phyloP scores from a whole-genome alignment of 2,888 invertebrate genomes.

The Conomelus anceps region DNA sequence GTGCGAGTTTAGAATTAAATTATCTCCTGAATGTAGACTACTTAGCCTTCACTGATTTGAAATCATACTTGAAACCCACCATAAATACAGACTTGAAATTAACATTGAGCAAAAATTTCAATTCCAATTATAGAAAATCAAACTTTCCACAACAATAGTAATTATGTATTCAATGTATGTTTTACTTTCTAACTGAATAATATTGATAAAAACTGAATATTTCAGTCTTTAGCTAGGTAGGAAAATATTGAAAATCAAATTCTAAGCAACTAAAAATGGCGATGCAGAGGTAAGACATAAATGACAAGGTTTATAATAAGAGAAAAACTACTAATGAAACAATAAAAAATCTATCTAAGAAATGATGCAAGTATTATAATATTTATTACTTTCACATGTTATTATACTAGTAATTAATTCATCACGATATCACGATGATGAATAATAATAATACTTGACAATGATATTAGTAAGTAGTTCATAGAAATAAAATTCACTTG shows the following conservation, averaged over 20 bases:
- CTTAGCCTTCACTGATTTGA: no score
- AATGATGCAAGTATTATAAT: not conserved
- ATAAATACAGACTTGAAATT: not conserved
- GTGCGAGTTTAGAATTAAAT: no score
- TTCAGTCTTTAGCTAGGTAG: not conserved
- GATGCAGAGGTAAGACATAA: not conserved
- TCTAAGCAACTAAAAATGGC: not conserved
- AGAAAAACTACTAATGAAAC: not conserved
- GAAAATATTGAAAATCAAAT: not conserved
- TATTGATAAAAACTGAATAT: no score
- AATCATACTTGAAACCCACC: no score
- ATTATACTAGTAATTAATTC: not conserved
- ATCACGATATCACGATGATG: not conserved
- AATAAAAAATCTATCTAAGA: not conserved
- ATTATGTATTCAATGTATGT: no score
- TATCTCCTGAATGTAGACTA: no score
- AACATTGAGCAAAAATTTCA: not conserved
- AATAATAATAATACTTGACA: not conserved
- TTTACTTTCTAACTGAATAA: no score
- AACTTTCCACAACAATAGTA: not conserved
- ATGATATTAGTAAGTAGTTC: not conserved
- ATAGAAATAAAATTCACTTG: not conserved
- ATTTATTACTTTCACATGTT: not conserved
- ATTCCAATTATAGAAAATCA: not conserved
- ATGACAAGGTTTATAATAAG: not conserved